Conservation (phyloP, 1,140 invertebrate species). For the Tetraneura akinire region DNA sequence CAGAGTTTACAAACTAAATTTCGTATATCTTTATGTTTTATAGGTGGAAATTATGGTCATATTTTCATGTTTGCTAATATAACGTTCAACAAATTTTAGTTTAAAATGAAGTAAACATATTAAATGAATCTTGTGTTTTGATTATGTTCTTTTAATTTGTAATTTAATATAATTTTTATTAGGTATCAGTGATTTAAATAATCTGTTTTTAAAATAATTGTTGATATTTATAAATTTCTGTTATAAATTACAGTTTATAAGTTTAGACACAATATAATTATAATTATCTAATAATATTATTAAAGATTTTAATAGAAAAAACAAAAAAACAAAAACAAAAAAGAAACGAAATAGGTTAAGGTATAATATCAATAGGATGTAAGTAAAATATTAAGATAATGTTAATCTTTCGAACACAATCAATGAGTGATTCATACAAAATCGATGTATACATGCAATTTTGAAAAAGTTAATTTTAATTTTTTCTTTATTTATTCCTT, state of each 20-base stretch:
- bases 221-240: too few relatives aligned
- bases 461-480: conserved; percentile 7
- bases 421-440: not conserved
- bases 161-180: too few relatives aligned
- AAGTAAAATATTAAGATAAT: conserved; percentile 9
- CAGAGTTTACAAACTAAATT: not conserved
- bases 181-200: too few relatives aligned
- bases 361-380: not conserved
- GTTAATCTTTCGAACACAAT: conserved; percentile 6
- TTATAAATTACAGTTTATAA: not conserved
- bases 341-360: not conserved
- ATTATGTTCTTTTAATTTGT: not conserved
- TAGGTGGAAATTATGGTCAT: not conserved
- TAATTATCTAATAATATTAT: not conserved
- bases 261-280: not conserved
- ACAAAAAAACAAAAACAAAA: not conserved
- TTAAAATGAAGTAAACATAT: not conserved
- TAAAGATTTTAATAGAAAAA: not conserved
- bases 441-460: not conserved
- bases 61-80: not conserved
- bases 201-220: too few relatives aligned
- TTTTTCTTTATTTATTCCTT: too few relatives aligned
- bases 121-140: not conserved
- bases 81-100: not conserved
- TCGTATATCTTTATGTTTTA: not conserved